phyloP scores from a whole-genome alignment of 1,140 invertebrate genomes.

The Condylostylus longicornis region DNA sequence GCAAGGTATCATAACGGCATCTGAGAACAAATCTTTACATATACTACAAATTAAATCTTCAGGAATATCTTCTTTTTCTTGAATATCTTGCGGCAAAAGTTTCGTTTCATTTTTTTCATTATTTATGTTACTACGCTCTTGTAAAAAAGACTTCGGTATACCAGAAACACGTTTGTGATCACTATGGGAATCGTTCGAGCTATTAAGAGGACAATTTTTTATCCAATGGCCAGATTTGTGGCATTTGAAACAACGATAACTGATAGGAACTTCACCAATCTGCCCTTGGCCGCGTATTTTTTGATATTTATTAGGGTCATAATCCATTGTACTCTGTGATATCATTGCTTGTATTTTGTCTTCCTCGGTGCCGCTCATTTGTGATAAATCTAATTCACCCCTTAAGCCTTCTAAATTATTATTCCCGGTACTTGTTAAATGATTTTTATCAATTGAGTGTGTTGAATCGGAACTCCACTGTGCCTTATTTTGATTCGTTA shows the following conservation, averaged over 20 bases:
- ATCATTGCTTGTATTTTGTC: constrained; percentile 97
- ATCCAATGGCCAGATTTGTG: constrained; percentile 90
- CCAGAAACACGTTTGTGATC: constrained; percentile 89
- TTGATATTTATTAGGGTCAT: constrained; percentile 85
- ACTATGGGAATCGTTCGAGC: constrained; percentile 34
- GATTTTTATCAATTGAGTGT: constrained; percentile 11
- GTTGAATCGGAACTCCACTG: constrained; percentile 39
- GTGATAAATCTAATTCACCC: constrained; percentile 62
- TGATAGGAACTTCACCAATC: constrained; percentile 71
- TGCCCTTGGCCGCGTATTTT: constrained; percentile 75
- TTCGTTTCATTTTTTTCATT: background rate
- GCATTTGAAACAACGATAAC: constrained; percentile 87
- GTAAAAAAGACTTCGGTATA: constrained; percentile 95
- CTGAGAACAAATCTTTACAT: constrained; percentile 83
- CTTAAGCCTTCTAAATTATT: constrained; percentile 38
- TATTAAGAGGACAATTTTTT: constrained; percentile 71
- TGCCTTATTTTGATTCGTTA: constrained; percentile 58
- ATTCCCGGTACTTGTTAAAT: constrained; percentile 10
- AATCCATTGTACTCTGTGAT: constrained; percentile 87
- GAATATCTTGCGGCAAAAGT: constrained; percentile 25
- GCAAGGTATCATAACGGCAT: constrained; percentile 93
- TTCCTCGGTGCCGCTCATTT: constrained; percentile 83
- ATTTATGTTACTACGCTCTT: constrained; percentile 32
- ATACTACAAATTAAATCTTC: constrained; percentile 81
- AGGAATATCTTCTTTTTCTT: constrained; percentile 61